Evolutionary conservation across 2,888 invertebrate species (phyloP).

Genomic region (Eupithecia exiguata): DNA sequence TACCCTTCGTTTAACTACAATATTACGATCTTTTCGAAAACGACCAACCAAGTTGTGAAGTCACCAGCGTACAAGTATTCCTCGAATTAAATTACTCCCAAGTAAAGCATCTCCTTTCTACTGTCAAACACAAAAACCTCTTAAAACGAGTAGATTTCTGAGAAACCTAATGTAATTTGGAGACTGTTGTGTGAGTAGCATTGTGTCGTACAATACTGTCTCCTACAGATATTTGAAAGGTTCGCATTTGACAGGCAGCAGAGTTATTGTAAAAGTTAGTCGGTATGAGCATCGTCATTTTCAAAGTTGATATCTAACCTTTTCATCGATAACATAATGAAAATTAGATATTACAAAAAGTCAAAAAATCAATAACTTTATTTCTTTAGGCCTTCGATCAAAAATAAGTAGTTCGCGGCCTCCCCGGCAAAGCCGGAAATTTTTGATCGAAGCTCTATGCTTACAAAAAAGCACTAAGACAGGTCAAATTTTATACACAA

Average conservation of each 20-base stretch:
- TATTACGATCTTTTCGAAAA: no score
- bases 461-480: no score
- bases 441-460: no score
- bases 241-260: slow-evolving; percentile 2
- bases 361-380: no score
- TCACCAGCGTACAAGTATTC: not conserved
- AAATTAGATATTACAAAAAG: not conserved
- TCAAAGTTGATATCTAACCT: not conserved
- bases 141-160: slow-evolving; percentile 34
- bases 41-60: not conserved
- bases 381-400: no score
- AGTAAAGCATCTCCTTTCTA: slow-evolving; percentile 30
- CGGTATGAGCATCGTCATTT: not conserved
- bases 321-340: not conserved
- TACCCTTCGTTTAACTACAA: no score
- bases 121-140: slow-evolving; percentile 42
- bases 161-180: slow-evolving; percentile 42
- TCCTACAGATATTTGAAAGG: slow-evolving; percentile 33
- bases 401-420: no score
- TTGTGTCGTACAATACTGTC: slow-evolving; percentile 35
- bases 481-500: no score
- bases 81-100: slow-evolving; percentile 38
- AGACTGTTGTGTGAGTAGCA: slow-evolving; percentile 25
- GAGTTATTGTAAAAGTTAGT: not conserved
- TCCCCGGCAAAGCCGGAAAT: no score